phyloP scores from a whole-genome alignment of 2,113 vertebrate genomes.

The Stigmatopora argus region DNA sequence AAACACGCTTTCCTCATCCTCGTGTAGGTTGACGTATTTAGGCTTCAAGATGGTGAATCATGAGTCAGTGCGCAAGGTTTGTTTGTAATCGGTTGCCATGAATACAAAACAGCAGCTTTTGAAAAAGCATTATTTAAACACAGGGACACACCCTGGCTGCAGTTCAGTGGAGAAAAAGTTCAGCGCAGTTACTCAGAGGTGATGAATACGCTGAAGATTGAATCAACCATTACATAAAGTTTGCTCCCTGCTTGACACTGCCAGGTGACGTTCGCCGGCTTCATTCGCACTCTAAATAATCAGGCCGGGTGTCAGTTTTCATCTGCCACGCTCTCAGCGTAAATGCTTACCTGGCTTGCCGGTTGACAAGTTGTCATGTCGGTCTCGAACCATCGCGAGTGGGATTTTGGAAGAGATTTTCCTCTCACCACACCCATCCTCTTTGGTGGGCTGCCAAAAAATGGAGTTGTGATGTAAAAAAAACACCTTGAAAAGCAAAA shows the following conservation, averaged over 20 bases:
- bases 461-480: conserved; percentile 47
- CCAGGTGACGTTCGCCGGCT: conserved; percentile 9
- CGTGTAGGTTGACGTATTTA: conserved; percentile 20
- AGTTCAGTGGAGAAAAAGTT: conserved; percentile 25
- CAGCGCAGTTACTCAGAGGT: conserved; percentile 25
- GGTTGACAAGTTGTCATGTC: conserved; percentile 32
- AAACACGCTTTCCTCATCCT: conserved; percentile 32
- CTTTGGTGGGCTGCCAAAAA: conserved; percentile 41
- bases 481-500: conserved; percentile 49
- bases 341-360: conserved; percentile 31
- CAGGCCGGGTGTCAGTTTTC: conserved; percentile 23
- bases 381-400: conserved; percentile 25
- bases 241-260: conserved; percentile 11
- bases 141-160: conserved; percentile 43
- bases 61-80: conserved; percentile 56
- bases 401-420: conserved; percentile 30
- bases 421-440: conserved; percentile 44
- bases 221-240: conserved; percentile 18
- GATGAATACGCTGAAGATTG: conserved; percentile 18
- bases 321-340: conserved; percentile 8
- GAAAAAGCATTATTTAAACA: conserved; percentile 32
- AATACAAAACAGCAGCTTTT: conserved; percentile 59
- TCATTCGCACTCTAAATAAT: conserved; percentile 16
- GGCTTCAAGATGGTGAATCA: conserved; percentile 15
- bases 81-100: conserved; percentile 68